Base-by-base conservation (phyloP, 2,888 invertebrate genomes). In the Pterobdella sp. region DNA sequence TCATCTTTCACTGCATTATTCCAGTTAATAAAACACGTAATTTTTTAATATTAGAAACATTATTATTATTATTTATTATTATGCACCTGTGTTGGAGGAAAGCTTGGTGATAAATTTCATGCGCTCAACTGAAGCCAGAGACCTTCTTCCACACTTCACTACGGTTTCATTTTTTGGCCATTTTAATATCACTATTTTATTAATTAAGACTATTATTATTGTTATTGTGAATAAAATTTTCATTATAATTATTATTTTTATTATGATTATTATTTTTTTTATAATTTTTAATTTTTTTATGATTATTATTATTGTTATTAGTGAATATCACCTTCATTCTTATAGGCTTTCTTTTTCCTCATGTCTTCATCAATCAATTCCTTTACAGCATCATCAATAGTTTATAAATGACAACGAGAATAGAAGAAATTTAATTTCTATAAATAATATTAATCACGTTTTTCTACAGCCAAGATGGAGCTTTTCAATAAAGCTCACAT, bases 71-170 rank as follows among this genome's bases (percentile, higher is more conserved):
- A 42, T 42, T 42, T 42, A 42, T 42, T 14, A 42, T 42, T 42
- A 42, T 18, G 42, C 42, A 56, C 60, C 60, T 4, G 60, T 56
- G 60, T 56, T 22, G 60, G 10, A 56, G n/a, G 94, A 94, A 74
- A 95, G 87, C 79, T 91, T 91, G 68, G 93, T 93, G 77, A 95
- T 93, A 78, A 94, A 90, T 78, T 93, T 88, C 94, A 95, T 95
- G 79, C 94, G 87, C 84, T 94, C 93, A 79, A 94, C 94, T 1
- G 94, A 93, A 0, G 94, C 94, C 63, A 90, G 91, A 60, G 94
- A 94, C 80, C 93, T 88, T 35, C 94, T 87, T 81, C 90, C 90
- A 66, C 91, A 91, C 90, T 93, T 91, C 78, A 94, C 94, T 78
- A 90, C 88, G 74, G 91, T 89, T 0, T 91, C 88, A 81, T 92